Conservation (phyloP, 1,140 invertebrate genomes). For the Aphelenchoides fujianensis region DNA sequence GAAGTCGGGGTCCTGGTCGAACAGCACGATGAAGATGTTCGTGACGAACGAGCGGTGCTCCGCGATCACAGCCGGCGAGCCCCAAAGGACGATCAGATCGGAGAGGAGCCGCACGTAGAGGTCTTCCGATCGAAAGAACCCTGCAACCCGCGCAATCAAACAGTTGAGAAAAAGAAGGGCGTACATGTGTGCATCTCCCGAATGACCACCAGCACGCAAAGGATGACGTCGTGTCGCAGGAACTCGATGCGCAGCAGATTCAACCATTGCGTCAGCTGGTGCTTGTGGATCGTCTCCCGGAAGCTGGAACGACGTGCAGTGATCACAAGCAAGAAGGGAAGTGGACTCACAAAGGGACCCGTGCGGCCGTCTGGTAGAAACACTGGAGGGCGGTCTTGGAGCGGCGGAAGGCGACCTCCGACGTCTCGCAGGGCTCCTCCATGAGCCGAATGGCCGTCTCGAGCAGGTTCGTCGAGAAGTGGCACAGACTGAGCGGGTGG, state of each 20-base stretch:
- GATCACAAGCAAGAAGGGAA: neutral
- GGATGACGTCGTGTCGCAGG: conserved; percentile 14
- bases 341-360: conserved; percentile 12
- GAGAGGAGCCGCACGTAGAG: conserved; percentile 19
- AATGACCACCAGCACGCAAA: neutral
- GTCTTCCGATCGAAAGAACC: conserved; percentile 17
- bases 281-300: conserved; percentile 14
- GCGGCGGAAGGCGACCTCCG: conserved; percentile 6
- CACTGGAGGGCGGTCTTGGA: conserved; percentile 3
- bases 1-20: conserved; percentile 4
- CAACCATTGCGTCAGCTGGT: conserved; percentile 15
- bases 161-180: too few species aligned
- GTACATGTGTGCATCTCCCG: conserved; percentile 11
- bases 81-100: conserved; percentile 7
- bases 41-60: neutral
- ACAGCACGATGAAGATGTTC: conserved; percentile 17
- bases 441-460: conserved; percentile 12
- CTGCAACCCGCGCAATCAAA: too few species aligned
- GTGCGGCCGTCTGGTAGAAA: conserved; percentile 12
- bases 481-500: conserved; percentile 13
- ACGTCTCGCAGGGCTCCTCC: conserved; percentile 2
- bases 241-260: conserved; percentile 18
- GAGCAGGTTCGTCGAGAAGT: conserved; percentile 6
- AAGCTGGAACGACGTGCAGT: conserved; percentile 5
- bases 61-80: neutral